Evolutionary conservation across 2,113 vertebrate species (phyloP), one percentile per base, ranked within the genome.

Genomic region (Equus przewalskii): DNA sequence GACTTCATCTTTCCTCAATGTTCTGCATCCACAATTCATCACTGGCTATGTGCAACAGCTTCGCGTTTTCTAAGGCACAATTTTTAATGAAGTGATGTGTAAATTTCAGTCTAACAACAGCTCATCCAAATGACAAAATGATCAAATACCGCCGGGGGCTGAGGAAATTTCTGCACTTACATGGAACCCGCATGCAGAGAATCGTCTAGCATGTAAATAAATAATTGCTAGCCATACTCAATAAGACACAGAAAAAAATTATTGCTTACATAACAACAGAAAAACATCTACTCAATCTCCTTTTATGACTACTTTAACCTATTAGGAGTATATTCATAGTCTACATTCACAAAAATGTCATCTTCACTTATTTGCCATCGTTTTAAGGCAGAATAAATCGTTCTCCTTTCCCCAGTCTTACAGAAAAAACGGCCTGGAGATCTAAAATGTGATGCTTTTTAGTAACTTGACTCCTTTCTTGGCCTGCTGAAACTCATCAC

Each of bases 61-160:
- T 98, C 98, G 99, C 99, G 98, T 99, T 99, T 98, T 99, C 98
- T 99, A 99, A 99, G 99, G 99, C 99, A 99, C 99, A 98, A 97
- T 98, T 98, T 97, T 98, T 98, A 98, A 98, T 98, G 98, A 98
- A 98, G 97, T 86, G 97, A 92, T 97, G 95, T 28, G 60, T 96
- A 96, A 96, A 98, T 97, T 98, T 81, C 97, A 95, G 85, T 98
- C 72, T 4, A 97, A 93, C 92, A 94, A 97, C 93, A 97, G 95
- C 79, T 97, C 91, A 82, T 98, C 98, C 97, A 97, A 94, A 67
- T 22, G 91, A 97, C 91, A 98, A 93, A 60, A 91, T 64, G 3
- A 1, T 60, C 90, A 28, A 73, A 97, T 69, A 83, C 79, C 91
- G 96, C 93, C 85, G 75, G 76, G 69, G 89, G 96, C 93, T 67